Percentiles rank a stretch among this genome's conserved stretches.
Conservation (phyloP, 2,113 vertebrate species). For the Sapajus apella region DNA sequence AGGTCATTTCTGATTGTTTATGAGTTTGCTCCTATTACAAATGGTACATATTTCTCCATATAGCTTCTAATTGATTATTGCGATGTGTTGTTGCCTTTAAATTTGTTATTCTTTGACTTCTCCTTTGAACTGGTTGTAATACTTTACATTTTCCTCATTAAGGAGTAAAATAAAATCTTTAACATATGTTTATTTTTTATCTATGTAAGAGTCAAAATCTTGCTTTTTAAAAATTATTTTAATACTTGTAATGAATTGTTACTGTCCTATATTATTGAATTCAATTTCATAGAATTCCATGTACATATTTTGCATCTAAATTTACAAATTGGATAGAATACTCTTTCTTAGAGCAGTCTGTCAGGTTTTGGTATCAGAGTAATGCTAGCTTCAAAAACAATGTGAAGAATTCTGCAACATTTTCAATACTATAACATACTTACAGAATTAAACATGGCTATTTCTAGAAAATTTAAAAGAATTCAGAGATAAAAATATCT, state of each 20-base stretch:
- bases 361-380: not conserved
- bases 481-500: constrained; percentile 38
- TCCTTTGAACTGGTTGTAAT: constrained; percentile 1
- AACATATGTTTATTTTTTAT: constrained; percentile 36
- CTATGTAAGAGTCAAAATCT: constrained; percentile 21
- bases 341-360: not conserved
- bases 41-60: not conserved
- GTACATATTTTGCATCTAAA: constrained; percentile 23
- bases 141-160: not conserved
- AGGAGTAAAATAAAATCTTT: constrained; percentile 34
- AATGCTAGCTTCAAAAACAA: constrained; percentile 30
- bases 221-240: constrained; percentile 12
- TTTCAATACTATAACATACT: constrained; percentile 5
- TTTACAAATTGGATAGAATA: constrained; percentile 24
- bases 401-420: constrained; percentile 27
- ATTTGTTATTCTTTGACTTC: constrained; percentile 48
- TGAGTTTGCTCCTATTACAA: not conserved
- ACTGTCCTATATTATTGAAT: not conserved
- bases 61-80: not conserved
- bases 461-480: constrained; percentile 32
- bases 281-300: constrained; percentile 4
- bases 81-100: not conserved
- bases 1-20: not conserved
- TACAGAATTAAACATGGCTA: constrained; percentile 1
- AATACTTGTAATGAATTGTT: not conserved